Evolutionary conservation across 2,888 invertebrate genomes (phyloP).

Genomic region (Cepaea hortensis): DNA sequence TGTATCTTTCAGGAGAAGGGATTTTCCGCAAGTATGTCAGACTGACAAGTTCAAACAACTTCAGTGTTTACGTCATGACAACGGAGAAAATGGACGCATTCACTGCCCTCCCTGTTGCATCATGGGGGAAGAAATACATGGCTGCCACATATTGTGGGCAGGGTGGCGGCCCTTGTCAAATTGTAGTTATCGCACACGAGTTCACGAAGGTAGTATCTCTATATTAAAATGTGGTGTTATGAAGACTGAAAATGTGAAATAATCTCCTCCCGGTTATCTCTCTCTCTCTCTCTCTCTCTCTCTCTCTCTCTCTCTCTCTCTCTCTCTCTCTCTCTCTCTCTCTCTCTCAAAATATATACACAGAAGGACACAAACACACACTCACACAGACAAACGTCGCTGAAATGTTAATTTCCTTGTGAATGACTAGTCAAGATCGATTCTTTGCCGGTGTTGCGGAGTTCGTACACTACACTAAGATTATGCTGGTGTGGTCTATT

Average conservation of each 20-base stretch:
- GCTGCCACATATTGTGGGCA: constrained; percentile 38
- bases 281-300: no score
- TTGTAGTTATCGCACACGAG: constrained; percentile 37
- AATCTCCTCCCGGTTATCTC: no score
- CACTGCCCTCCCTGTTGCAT: constrained; percentile 40
- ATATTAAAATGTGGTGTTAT: neutral
- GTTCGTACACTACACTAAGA: no score
- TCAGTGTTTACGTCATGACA: constrained; percentile 39
- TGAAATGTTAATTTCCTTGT: no score
- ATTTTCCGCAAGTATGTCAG: neutral
- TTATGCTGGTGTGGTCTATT: no score
- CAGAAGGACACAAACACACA: no score
- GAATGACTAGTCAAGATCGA: no score
- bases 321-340: no score
- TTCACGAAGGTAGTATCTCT: constrained; percentile 1
- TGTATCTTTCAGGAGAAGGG: constrained; percentile 8
- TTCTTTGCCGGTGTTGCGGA: no score
- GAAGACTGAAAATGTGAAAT: neutral
- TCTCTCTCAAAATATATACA: no score
- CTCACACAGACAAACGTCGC: no score
- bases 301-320: no score
- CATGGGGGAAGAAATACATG: constrained; percentile 40
- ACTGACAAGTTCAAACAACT: neutral
- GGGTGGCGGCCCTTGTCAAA: constrained; percentile 11
- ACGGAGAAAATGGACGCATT: constrained; percentile 43